Percentiles rank a stretch among this genome's conserved stretches.
Conservation (phyloP, 2,797 vertebrate genomes). For the Gambelia wislizenii region DNA sequence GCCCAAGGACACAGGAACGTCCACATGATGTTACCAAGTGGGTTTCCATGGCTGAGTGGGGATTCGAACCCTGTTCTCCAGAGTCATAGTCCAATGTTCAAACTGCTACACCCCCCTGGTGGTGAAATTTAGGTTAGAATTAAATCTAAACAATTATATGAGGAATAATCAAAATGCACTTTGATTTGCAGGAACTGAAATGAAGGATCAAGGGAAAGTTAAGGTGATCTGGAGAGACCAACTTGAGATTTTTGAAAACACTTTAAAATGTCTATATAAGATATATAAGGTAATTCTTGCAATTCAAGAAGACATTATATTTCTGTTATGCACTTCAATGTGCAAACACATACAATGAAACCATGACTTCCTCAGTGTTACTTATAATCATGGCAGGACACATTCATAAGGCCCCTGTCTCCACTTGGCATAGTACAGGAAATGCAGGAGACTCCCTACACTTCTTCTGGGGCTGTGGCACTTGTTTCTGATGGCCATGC, state of each 20-base stretch:
- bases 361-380: background rate
- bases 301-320: slow-evolving; percentile 16
- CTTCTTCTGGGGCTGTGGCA: too few relatives aligned
- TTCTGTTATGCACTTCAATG: background rate
- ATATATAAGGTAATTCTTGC: background rate
- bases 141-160: slow-evolving; percentile 3
- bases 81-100: too few relatives aligned
- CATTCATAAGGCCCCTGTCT: background rate
- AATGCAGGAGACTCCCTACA: too few relatives aligned
- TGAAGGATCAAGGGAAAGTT: background rate
- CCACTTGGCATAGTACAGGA: too few relatives aligned
- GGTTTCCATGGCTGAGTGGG: too few relatives aligned
- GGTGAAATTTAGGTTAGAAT: background rate
- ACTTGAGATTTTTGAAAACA: background rate
- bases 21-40: too few relatives aligned
- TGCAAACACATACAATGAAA: background rate
- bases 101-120: too few relatives aligned
- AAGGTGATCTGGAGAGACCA: background rate
- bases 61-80: too few relatives aligned
- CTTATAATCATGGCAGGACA: background rate
- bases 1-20: too few relatives aligned
- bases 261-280: background rate
- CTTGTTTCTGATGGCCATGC: too few relatives aligned
- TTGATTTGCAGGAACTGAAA: background rate
- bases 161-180: background rate